Base-by-base conservation (phyloP, 2,888 invertebrate genomes). In the Tyria jacobaeae region DNA sequence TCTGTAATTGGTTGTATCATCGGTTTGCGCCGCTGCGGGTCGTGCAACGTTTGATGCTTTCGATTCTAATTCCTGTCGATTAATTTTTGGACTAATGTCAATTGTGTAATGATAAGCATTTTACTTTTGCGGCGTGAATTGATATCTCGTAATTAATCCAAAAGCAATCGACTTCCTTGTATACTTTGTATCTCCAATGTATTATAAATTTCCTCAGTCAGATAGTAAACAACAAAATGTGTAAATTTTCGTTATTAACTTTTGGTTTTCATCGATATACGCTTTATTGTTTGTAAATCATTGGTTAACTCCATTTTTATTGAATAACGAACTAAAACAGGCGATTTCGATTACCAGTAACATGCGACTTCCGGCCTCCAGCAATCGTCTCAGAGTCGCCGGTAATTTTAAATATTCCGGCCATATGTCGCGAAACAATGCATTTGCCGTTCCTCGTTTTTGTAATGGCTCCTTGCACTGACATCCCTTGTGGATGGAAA, bases 1-100 rank as follows among this genome's bases (percentile, higher is more conserved):
- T 71, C 78, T 75, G 85, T 87, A 87, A 87, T 89, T 88, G 84
- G 78, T 77, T 78, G 76, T 75, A 77, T 82, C 76, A 77, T 73
- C 64, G 67, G 68, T 71, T 61, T 58, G 75, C 88, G 85, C 88
- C 81, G 87, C 88, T 80, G 87, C 89, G 87, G 89, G 88, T 83
- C 89, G 85, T 77, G 55, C 55, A 59, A 62, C 64, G 54, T 71
- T 73, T 70, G 66, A 56, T 57, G 47, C 54, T 66, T 71, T 73
- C 70, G 66, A 56, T 57, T 49, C 54, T 66, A 64, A 69, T 68
- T 67, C 63, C 57, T 64, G 57, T 41, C 47, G 27, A 63, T 56
- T 21, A 52, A 17, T 57, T 57, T 41, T 47, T 48, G 39, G 10
- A 41, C 15, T 49, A 2, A 49, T 35, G 25, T 24, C 15, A 34